Evolutionary conservation across 1,140 invertebrate genomes (phyloP), one percentile per base, ranked within the genome.

Genomic region (Euborellia annulipes): DNA sequence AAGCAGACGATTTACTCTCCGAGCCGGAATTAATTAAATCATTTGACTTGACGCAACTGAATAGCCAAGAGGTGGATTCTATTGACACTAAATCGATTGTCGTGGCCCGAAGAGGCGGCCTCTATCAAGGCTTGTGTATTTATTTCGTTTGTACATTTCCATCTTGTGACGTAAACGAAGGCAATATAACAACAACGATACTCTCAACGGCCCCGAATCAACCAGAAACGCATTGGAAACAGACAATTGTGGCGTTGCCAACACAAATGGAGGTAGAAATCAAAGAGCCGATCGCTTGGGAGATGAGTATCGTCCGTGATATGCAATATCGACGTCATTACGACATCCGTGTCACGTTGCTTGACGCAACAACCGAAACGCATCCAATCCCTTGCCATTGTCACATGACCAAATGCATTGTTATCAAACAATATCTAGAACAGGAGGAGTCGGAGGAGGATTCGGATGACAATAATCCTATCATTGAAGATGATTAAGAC

Each of bases 201-300:
- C 75, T 90, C 51, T 78, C 76, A 39, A 90, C 86, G 54, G 82
- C 80, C 45, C 90, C 81, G 51, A 68, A 63, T 51, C 67, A 64
- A 57, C 75, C 72, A 58, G 70, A 72, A 49, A 98, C 95, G 14
- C 93, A 98, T 67, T 98, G 94, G 94, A 94, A 96, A 59, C 94
- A 98, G 67, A 95, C 90, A 2, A 76, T 92, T 4, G 78, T 90
- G 55, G 52, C 66, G 3, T 50, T 68, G 3, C 61, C 61, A 8
- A 44, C 50, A 23, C 49, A 58, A 44, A 44, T 55, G 1, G 20
- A 43, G 3, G 54, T 69, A 11, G 62, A 69, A 52, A 51, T 56
- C 44, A 60, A 56, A 2, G 77, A 84, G 51, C 75, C 81, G 3
- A 66, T 84, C 14, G 76, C 78, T 16, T 83, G 76, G 63, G 67